These are phyloP conservation scores for Cremastobaeus sp. DNA, from an alignment of 2,888 invertebrate genomes.

Conservation along the genomic window DNA sequence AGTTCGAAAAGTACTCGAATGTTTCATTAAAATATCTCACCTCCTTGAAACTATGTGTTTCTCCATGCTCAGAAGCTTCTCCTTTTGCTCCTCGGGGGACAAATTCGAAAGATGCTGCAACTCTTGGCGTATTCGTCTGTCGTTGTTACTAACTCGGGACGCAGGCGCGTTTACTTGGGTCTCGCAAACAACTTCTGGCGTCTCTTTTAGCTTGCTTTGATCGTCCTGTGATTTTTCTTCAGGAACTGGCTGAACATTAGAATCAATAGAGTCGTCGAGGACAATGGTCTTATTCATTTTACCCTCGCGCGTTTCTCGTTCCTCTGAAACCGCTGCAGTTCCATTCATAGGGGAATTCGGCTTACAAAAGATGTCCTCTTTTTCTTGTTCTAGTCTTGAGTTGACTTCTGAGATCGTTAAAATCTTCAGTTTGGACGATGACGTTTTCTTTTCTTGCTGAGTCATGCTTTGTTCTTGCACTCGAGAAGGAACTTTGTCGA, in stretches of 20 bases:
- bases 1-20: not conserved
- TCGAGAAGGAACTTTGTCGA: no score
- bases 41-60: conserved; percentile 29
- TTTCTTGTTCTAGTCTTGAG: conserved; percentile 65
- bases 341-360: not conserved
- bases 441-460: conserved; percentile 1
- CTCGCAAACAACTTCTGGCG: not conserved
- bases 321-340: not conserved
- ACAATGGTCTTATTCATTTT: conserved; percentile 22
- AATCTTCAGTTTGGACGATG: conserved; percentile 56
- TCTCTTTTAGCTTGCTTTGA: not conserved
- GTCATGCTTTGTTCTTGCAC: not conserved
- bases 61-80: conserved; percentile 22
- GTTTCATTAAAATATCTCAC: no score
- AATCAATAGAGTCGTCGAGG: conserved; percentile 2
- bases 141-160: conserved; percentile 4
- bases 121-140: conserved; percentile 11
- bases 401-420: conserved; percentile 71
- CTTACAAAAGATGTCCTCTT: conserved; percentile 8
- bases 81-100: conserved; percentile 13
- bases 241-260: not conserved
- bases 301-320: not conserved
- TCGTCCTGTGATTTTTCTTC: not conserved
- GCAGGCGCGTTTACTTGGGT: not conserved
- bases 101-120: conserved; percentile 32